A percentile compares a stretch with the other conserved stretches of the same genome.
These are phyloP conservation scores for Neopelma chrysocephalum DNA, from an alignment of 2,797 vertebrate genomes.

Conservation along the genomic window DNA sequence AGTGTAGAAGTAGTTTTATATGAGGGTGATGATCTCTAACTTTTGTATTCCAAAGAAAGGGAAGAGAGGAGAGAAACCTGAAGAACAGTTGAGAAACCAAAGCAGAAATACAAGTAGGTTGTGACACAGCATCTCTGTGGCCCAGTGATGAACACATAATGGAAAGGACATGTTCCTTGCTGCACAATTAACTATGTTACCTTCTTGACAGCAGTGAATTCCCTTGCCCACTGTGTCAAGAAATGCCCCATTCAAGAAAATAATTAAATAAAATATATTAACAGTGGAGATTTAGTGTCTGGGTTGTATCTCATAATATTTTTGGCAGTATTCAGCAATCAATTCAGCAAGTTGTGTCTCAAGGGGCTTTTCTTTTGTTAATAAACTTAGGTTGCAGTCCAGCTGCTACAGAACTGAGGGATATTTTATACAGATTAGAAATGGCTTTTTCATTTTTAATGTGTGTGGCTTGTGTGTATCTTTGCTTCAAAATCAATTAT, in stretches of 20 bases:
- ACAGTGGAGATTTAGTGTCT: background rate
- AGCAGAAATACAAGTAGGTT: background rate
- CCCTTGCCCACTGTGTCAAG: background rate
- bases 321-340: constrained; percentile 24
- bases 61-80: background rate
- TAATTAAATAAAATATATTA: constrained; percentile 20
- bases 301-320: constrained; percentile 24
- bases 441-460: constrained; percentile 33
- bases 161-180: background rate
- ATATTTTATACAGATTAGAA: constrained; percentile 16
- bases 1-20: background rate
- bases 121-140: background rate
- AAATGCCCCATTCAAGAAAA: background rate
- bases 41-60: background rate
- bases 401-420: background rate
- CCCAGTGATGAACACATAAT: background rate
- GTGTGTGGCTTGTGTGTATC: background rate
- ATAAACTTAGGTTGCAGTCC: constrained; percentile 30
- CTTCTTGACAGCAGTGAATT: constrained; percentile 1
- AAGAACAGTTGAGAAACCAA: background rate
- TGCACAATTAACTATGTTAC: background rate
- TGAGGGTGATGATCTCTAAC: background rate
- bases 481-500: constrained; percentile 24
- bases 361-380: constrained; percentile 10
- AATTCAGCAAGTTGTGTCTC: background rate